These are phyloP conservation scores for Meteorus colon DNA, from an alignment of 2,888 invertebrate species.

Conservation along the genomic window DNA sequence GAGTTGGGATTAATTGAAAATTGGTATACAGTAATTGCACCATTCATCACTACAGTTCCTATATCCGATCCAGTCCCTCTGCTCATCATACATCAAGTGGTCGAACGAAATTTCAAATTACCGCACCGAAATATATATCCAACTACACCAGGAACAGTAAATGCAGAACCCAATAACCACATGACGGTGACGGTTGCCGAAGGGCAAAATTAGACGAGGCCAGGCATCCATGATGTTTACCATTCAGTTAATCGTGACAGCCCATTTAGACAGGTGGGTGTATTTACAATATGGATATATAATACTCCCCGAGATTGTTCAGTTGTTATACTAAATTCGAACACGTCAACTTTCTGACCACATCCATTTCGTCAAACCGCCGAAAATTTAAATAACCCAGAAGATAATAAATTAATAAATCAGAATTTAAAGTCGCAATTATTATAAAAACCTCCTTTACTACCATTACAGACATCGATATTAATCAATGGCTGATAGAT, in stretches of 20 bases:
- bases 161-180: slow-evolving; percentile 25
- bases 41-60: neutral
- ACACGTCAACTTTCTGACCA: neutral
- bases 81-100: slow-evolving; percentile 14
- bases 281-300: neutral
- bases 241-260: slow-evolving; percentile 46
- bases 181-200: slow-evolving; percentile 10
- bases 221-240: slow-evolving; percentile 48
- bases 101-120: slow-evolving; percentile 15
- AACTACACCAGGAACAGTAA: neutral
- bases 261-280: neutral
- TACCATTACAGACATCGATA: no score
- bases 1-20: slow-evolving; percentile 1
- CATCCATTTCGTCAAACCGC: neutral
- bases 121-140: slow-evolving; percentile 10
- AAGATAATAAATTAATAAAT: no score
- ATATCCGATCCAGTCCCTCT: neutral
- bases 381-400: no score
- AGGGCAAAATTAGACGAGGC: slow-evolving; percentile 31
- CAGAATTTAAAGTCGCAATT: no score
- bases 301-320: neutral
- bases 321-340: neutral
- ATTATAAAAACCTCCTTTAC: no score
- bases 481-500: no score
- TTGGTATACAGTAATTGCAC: slow-evolving; percentile 11